Percentiles rank a stretch among this genome's conserved stretches.
Conservation (phyloP, 2,888 invertebrate species). For the Amphipyra tragopoginis region DNA sequence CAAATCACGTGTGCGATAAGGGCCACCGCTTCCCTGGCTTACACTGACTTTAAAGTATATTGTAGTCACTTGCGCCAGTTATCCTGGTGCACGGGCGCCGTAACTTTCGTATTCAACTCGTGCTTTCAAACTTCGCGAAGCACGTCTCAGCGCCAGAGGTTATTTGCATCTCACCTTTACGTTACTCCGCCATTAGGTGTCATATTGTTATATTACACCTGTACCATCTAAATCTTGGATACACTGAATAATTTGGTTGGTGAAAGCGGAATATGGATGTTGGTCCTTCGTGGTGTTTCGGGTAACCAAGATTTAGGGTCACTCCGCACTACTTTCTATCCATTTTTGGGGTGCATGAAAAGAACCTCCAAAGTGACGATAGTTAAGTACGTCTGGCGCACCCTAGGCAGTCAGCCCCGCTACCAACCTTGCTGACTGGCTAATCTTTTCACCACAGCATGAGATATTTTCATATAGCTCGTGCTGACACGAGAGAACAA, state of each 20-base stretch:
- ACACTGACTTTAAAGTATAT: conserved; percentile 81
- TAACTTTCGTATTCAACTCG: conserved; percentile 79
- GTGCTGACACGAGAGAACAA: too few species aligned
- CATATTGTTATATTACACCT: conserved; percentile 76
- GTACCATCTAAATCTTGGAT: conserved; percentile 53
- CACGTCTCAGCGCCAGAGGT: conserved; percentile 78
- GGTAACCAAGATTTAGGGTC: background rate
- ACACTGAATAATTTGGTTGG: conserved; percentile 46
- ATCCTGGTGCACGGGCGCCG: conserved; percentile 67
- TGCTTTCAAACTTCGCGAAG: conserved; percentile 75
- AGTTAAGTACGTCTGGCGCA: too few species aligned
- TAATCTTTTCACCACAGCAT: too few species aligned
- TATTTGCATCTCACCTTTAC: conserved; percentile 84
- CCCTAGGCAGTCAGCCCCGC: too few species aligned
- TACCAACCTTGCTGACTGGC: too few species aligned
- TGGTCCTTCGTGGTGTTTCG: background rate
- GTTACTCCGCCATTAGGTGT: conserved; percentile 76
- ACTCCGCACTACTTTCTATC: background rate
- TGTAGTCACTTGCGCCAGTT: conserved; percentile 77
- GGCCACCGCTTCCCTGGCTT: conserved; percentile 78
- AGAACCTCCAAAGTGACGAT: too few species aligned
- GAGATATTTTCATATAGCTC: too few species aligned
- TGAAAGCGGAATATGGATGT: conserved; percentile 36
- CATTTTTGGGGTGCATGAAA: too few species aligned
- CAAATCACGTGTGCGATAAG: conserved; percentile 83